Evolutionary conservation across 2,797 vertebrate genomes (phyloP).

Genomic region (Alosa sapidissima): DNA sequence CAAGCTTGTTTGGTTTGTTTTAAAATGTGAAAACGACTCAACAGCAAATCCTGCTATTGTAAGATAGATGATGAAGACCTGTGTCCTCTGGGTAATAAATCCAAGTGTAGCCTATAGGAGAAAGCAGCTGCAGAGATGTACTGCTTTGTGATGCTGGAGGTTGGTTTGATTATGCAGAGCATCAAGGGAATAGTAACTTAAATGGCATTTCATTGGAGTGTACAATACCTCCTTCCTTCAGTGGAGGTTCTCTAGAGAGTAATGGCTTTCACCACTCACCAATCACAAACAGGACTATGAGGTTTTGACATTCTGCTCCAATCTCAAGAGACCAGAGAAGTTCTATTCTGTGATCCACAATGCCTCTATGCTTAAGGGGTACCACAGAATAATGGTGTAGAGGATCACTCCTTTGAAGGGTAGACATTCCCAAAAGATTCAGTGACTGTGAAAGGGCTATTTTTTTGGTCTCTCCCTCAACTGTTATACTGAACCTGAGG

Average conservation of each 20-base stretch:
- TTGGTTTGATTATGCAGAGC: not conserved
- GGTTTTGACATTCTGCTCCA: not conserved
- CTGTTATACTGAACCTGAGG: not conserved
- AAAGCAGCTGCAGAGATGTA: not conserved
- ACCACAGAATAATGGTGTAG: not conserved
- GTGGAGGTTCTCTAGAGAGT: not conserved
- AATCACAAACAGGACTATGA: not conserved
- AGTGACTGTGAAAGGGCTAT: not conserved
- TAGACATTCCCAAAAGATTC: not conserved
- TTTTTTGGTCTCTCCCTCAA: not conserved
- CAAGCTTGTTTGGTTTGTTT: not conserved
- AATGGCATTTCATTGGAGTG: not conserved
- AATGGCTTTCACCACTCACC: not conserved
- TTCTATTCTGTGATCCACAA: not conserved
- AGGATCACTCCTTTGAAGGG: not conserved
- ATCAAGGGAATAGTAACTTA: not conserved
- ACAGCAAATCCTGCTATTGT: not conserved
- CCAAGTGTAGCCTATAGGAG: not conserved
- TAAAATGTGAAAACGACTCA: not conserved
- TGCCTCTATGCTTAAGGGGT: not conserved
- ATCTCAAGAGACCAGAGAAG: not conserved
- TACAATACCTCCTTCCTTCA: not conserved
- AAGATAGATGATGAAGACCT: not conserved
- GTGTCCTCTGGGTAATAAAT: not conserved
- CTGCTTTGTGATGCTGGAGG: not conserved